Evolutionary conservation across 2,113 vertebrate genomes (phyloP), one percentile per base, ranked within the genome.

Genomic region (Pedionomus torquatus): DNA sequence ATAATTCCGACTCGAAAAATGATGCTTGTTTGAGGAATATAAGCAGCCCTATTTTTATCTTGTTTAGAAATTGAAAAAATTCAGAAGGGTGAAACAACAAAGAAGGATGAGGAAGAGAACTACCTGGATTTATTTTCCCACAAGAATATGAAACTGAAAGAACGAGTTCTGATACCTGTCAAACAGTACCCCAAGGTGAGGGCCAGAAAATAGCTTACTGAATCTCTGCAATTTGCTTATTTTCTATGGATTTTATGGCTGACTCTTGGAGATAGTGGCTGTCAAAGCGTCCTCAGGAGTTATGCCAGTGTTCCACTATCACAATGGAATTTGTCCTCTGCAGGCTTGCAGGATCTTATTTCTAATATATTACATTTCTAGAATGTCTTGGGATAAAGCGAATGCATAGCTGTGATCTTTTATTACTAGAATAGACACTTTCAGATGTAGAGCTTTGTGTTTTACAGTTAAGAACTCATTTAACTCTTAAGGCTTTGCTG

Each of bases 61-160:
- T 33, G 43, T 98, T 89, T 88, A 99, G 99, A 99, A 98, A 99
- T 99, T 79, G 99, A 99, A 95, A 99, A 99, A 98, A 98, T 99
- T 96, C 99, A 99, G 98, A 99, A 99, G 94, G 99, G 98, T 4
- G 99, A 99, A 57, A 98, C 96, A 5, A 98, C 97, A 21, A 99
- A 99, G 97, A 99, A 99, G 97, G 99, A 98, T 7, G 98, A 98
- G 31, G 99, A 99, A 1, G 99, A 99, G 79, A 97, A 98, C 43
- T 99, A 99, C 97, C 97, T 99, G 98, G 99, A 99, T 97, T 98
- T 99, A 86, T 99, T 99, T 98, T 99, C 99, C 89, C 99, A 99
- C 81, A 99, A 99, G 98, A 99, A 99, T 87, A 99, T 99, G 98
- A 99, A 99, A 68, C 98, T 99, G 92, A 99, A 99, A 96, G 99